These are phyloP conservation scores for Pasiphila rectangulata DNA, from an alignment of 2,888 invertebrate species.

Conservation along the genomic window DNA sequence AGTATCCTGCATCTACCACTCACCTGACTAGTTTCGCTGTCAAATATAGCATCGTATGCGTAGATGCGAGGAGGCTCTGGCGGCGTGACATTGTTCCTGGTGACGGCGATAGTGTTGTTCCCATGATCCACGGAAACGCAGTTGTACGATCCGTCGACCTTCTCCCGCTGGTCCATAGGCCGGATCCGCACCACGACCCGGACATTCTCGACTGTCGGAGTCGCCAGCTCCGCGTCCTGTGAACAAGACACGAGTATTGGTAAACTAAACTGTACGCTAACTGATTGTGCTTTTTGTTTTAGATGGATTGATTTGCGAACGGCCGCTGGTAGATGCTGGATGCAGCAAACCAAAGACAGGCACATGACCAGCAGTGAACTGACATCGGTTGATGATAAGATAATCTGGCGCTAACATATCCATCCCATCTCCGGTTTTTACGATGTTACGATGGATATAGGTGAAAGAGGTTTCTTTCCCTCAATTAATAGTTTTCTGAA, in stretches of 20 bases:
- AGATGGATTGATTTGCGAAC: no score
- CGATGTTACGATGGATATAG: no score
- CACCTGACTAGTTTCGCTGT: slow-evolving; percentile 77
- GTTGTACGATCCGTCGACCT: slow-evolving; percentile 84
- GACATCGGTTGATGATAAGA: no score
- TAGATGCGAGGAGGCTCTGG: slow-evolving; percentile 93
- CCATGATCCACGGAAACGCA: slow-evolving; percentile 89
- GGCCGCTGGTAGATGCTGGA: no score
- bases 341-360: no score
- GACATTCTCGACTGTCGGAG: slow-evolving; percentile 93
- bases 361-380: no score
- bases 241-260: neutral
- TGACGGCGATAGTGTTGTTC: slow-evolving; percentile 88
- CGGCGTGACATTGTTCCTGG: slow-evolving; percentile 85
- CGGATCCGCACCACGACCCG: slow-evolving; percentile 97
- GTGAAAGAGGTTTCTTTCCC: no score
- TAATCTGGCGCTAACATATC: no score
- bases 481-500: no score
- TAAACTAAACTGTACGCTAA: no score
- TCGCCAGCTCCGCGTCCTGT: slow-evolving; percentile 73
- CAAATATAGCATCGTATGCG: slow-evolving; percentile 97
- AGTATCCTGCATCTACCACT: neutral
- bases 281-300: no score
- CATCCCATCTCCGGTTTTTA: no score
- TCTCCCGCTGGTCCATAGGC: slow-evolving; percentile 94